Percentiles rank a stretch among this genome's conserved stretches.
phyloP scores from a whole-genome alignment of 2,113 vertebrate genomes.

The Callithrix jacchus region DNA sequence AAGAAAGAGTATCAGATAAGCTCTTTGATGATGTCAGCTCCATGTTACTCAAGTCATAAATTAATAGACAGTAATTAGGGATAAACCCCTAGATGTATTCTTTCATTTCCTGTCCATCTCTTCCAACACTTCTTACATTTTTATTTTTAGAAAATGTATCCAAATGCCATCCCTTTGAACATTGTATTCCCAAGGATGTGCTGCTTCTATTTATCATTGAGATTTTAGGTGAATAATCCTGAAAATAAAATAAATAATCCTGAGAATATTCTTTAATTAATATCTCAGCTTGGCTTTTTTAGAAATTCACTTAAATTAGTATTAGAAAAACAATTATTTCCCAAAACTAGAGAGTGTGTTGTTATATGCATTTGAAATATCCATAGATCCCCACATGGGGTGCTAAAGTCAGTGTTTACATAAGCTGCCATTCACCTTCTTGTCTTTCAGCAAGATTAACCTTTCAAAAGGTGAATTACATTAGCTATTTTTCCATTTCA shows the following conservation, averaged over 20 bases:
- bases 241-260: background rate
- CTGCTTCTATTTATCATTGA: background rate
- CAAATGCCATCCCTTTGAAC: background rate
- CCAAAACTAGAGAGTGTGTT: background rate
- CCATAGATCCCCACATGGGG: background rate
- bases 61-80: background rate
- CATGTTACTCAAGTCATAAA: slow-evolving; percentile 13
- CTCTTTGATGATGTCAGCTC: background rate
- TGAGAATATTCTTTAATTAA: background rate
- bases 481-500: slow-evolving; percentile 18
- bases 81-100: background rate
- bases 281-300: background rate
- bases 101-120: background rate
- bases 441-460: slow-evolving; percentile 50
- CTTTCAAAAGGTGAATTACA: slow-evolving; percentile 55
- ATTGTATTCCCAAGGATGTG: background rate
- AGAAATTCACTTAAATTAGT: background rate
- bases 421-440: slow-evolving; percentile 40
- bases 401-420: slow-evolving; percentile 36
- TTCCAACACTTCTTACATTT: background rate
- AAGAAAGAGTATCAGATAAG: background rate
- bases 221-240: slow-evolving; percentile 21
- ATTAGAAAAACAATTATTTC: slow-evolving; percentile 39
- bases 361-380: slow-evolving; percentile 1
- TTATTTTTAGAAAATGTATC: background rate